Conservation (phyloP, 2,797 vertebrate species). For the Todus mexicanus region DNA sequence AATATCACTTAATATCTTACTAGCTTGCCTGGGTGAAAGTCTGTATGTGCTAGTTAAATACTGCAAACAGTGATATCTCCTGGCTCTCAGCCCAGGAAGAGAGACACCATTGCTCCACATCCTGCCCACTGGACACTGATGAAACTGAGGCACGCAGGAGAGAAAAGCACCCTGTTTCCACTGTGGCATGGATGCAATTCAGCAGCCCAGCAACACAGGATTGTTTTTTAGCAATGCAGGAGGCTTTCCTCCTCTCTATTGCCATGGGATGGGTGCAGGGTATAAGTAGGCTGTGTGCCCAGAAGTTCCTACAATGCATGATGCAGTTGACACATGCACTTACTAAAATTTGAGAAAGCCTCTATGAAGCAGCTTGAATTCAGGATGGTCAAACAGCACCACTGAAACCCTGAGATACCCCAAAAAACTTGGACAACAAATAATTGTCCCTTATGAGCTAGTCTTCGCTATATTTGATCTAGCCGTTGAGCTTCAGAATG, state of each 20-base stretch:
- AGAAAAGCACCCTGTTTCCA: background rate
- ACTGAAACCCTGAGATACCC: background rate
- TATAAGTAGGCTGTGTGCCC: background rate
- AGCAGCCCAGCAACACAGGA: background rate
- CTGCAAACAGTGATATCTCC: background rate
- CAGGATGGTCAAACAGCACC: background rate
- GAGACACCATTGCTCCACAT: background rate
- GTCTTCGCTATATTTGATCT: background rate
- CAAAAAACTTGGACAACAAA: background rate
- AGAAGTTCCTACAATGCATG: background rate
- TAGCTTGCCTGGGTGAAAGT: background rate
- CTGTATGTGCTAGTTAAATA: background rate
- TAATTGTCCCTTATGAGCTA: background rate
- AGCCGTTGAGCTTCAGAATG: background rate
- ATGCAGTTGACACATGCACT: background rate
- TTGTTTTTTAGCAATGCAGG: background rate
- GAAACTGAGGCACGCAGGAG: background rate
- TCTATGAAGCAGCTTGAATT: background rate
- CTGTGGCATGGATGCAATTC: background rate
- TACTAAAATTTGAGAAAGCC: background rate
- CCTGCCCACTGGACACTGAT: background rate
- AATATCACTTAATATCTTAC: background rate
- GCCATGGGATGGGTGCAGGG: background rate
- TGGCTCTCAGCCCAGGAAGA: background rate
- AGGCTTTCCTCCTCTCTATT: background rate